A percentile compares a stretch with the other conserved stretches of the same genome.
Conservation (phyloP, 2,888 invertebrate species). For the Diabrotica balteata region DNA sequence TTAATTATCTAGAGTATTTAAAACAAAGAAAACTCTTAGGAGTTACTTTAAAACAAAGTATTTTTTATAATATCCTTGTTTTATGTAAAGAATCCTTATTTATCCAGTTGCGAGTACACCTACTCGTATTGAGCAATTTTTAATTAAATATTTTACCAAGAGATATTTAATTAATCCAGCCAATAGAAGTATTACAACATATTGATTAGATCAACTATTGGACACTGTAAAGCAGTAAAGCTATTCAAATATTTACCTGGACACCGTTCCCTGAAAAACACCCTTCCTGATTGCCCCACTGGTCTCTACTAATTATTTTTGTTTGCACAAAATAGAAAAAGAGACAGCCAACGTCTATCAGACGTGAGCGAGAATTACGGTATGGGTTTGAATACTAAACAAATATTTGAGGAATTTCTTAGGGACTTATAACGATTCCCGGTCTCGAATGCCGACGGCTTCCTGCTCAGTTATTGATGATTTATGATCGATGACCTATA, state of each 20-base stretch:
- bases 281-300: not conserved
- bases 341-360: slow-evolving; percentile 10
- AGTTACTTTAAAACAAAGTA: no score
- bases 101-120: no score
- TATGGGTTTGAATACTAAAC: slow-evolving; percentile 46
- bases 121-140: no score
- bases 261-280: not conserved
- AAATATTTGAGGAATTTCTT: slow-evolving; percentile 51
- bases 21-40: no score
- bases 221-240: no score
- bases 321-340: slow-evolving; percentile 36
- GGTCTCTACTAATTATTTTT: slow-evolving; percentile 32
- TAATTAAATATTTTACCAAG: no score
- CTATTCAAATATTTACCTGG: slow-evolving; percentile 1
- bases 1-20: no score
- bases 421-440: slow-evolving; percentile 38
- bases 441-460: slow-evolving; percentile 29
- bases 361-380: slow-evolving; percentile 46
- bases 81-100: no score
- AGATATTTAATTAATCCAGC: no score
- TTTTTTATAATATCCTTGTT: no score
- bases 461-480: slow-evolving; percentile 35
- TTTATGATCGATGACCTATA: slow-evolving; percentile 30
- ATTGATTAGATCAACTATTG: no score
- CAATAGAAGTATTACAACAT: no score